Percentiles rank a stretch among this genome's conserved stretches.
Evolutionary conservation across 2,888 invertebrate species (phyloP).

Genomic region (Zele albiditarsus): DNA sequence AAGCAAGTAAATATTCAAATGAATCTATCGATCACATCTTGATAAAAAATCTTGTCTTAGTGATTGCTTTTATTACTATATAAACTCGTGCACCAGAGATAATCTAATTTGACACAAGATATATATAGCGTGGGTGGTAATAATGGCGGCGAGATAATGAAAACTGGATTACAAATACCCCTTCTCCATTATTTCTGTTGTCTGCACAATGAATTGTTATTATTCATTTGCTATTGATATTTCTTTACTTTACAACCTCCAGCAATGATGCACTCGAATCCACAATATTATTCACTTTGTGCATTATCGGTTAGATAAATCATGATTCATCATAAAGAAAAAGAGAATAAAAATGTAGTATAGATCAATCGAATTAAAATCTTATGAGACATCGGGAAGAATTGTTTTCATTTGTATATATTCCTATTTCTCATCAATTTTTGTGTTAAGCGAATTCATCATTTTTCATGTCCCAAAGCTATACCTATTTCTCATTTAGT

Average conservation of each 20-base stretch:
- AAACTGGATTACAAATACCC: neutral
- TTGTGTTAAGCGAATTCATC: too few relatives aligned
- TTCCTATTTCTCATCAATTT: too few relatives aligned
- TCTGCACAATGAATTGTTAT: conserved; percentile 20
- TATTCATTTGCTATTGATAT: neutral
- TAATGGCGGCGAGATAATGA: neutral
- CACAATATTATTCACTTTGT: conserved; percentile 23
- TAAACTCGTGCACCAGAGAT: neutral
- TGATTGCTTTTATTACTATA: neutral
- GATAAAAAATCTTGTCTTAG: neutral
- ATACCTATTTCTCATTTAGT: too few relatives aligned
- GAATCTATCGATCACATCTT: too few relatives aligned
- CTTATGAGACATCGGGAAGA: too few relatives aligned
- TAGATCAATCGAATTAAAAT: too few relatives aligned
- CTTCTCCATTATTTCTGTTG: neutral
- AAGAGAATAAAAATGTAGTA: too few relatives aligned
- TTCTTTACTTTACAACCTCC: neutral
- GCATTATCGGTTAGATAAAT: conserved; percentile 7
- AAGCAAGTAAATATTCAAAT: too few relatives aligned
- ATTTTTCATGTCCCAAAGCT: too few relatives aligned
- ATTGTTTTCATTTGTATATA: too few relatives aligned
- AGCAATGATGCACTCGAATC: conserved; percentile 37
- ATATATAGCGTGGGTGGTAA: neutral
- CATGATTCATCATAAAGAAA: too few relatives aligned
- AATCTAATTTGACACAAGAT: neutral